Base-by-base conservation (phyloP, 1,140 invertebrate species). In the Sminthurinus signatus region DNA sequence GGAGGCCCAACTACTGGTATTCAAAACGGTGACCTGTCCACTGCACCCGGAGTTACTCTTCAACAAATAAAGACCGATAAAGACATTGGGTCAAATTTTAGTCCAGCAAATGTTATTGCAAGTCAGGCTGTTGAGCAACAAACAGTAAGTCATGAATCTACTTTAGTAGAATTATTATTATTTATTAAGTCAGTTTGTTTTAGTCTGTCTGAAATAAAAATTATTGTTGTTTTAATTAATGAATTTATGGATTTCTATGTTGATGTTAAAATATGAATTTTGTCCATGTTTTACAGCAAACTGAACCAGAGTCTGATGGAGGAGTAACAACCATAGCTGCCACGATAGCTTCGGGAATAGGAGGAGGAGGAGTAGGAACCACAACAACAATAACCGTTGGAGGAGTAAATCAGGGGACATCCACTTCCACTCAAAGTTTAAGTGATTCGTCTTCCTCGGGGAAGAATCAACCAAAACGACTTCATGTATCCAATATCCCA, bases 401-500 rank as follows among this genome's bases (percentile, higher is more conserved):
- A 21, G 69, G 65, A 25, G 69, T 74, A 59, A 68, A 46, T 54
- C 69, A 71, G 62, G 63, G 65, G 27, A 68, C 69, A 50, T 62
- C 73, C 25, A 69, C 74, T 59, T 70, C 71, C 42, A 67, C 71
- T 66, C 67, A 71, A 68, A 69, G 69, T 67, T 59, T 69, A 64
- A 64, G 39, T 32, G 72, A 70, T 50, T 67, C 68, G 43, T 69
- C 72, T 50, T 71, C 73, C 32, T 67, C 61, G 51, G 72, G 72
- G 51, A 60, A 59, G 68, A 74, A 60, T 65, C 70, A 84, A 75
- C 88, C 88, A 43, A 94, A 93, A 78, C 83, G 88, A 73, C 83
- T 92, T 66, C 92, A 94, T 76, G 93, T 98, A 74, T 98, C 94
- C 75, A 98, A 98, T 82, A 99, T 98, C 84, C 96, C 96, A 69